Evolutionary conservation across 2,888 invertebrate species (phyloP).

Genomic region (Ceramica pisi): DNA sequence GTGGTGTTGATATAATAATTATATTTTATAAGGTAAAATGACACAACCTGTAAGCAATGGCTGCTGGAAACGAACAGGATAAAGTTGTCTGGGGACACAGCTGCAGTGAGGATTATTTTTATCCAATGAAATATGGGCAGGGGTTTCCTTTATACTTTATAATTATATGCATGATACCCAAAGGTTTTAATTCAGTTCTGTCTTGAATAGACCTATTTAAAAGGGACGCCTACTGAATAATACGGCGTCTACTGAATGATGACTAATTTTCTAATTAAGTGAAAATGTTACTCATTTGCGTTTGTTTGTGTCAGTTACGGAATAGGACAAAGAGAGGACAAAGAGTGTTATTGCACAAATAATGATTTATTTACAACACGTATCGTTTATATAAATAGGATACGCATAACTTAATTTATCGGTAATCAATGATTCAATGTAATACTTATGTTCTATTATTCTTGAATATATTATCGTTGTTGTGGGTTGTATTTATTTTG

Average conservation of each 20-base stretch:
- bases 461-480: constrained; percentile 1
- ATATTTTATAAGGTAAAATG: too few relatives aligned
- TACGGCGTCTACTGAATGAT: neutral
- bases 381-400: constrained; percentile 38
- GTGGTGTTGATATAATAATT: too few relatives aligned
- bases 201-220: neutral
- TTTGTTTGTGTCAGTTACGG: constrained; percentile 20
- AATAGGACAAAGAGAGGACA: constrained; percentile 21
- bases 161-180: too few relatives aligned
- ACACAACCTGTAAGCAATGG: too few relatives aligned
- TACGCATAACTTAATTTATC: constrained; percentile 16
- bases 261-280: constrained; percentile 12
- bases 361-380: constrained; percentile 42
- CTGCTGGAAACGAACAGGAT: neutral
- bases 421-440: neutral
- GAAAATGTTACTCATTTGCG: constrained; percentile 19
- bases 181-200: neutral
- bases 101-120: neutral
- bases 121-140: neutral
- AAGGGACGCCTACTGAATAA: neutral
- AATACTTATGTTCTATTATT: constrained; percentile 12
- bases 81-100: neutral
- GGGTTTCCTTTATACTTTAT: neutral
- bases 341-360: constrained; percentile 33
- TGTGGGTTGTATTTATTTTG: neutral